Evolutionary conservation across 2,888 invertebrate species (phyloP), one percentile per base, ranked within the genome.

Genomic region (Stenotaenia linearis): DNA sequence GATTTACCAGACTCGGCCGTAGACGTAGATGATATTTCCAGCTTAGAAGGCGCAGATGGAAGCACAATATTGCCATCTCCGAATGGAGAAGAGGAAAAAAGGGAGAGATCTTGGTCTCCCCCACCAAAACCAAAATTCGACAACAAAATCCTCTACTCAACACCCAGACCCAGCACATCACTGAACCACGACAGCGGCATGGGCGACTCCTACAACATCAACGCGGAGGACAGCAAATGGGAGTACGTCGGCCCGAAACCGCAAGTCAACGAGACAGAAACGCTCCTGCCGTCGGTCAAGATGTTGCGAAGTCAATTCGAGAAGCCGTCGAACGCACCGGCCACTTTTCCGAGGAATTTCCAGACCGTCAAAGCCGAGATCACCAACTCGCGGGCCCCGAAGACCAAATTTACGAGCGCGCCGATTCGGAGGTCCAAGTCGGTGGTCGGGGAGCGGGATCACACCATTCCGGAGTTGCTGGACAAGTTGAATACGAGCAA

Each of bases 281-380:
- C 50, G 21, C 21, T 50, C 9, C 82, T 83, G 37, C 84, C 84
- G 5, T 84, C 83, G 3, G 84, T 84, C 25, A 82, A 82, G 75
- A 83, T 82, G 21, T 80, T 84, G 2, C 81, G 83, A 77, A 83
- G 80, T 75, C 83, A 83, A 56, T 84, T 84, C 78, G 84, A 84
- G 80, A 23, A 23, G 10, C 32, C 76, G 18, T 35, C 35, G 3
- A 37, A n/a, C 12, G n/a, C 35, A 7, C 6, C 32, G 1, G 37
- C 23, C 15, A 35, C 23, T 6, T 32, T 35, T 18, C 74, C 74
- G 28, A n/a, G 30, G 0, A 74, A 74, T 18, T 50, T 18, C 18
- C 50, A n/a, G 50, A 0, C 7, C 1, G 18, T 1, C n/a, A 4
- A 18, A n/a, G 12, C n/a, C 0, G 28, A 23, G 12, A 18, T 28